Percentiles rank a stretch among this genome's conserved stretches.
phyloP scores from a whole-genome alignment of 2,888 invertebrate genomes.

The Thymelicus acteon region DNA sequence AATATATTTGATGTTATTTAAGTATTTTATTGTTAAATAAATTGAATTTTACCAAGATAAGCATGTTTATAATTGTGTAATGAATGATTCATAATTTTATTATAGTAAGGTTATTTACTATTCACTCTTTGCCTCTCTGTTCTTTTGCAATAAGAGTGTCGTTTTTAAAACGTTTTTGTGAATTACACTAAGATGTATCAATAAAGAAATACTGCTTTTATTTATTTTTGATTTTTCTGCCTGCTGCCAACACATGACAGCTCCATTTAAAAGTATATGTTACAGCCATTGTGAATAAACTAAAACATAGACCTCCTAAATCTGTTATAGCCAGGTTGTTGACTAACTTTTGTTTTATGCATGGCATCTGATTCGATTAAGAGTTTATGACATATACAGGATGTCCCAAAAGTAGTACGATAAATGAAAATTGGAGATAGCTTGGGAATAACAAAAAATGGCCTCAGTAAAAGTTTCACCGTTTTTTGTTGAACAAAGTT shows the following conservation, averaged over 20 bases:
- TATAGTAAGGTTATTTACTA: slow-evolving; percentile 63
- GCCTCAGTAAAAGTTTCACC: too few relatives aligned
- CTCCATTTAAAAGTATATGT: too few relatives aligned
- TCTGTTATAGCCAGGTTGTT: too few relatives aligned
- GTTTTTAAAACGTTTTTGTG: slow-evolving; percentile 82
- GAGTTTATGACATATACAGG: too few relatives aligned
- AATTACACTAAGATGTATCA: slow-evolving; percentile 78
- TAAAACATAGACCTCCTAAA: too few relatives aligned
- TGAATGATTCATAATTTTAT: slow-evolving; percentile 49
- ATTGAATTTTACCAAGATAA: slow-evolving; percentile 49
- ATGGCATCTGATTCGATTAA: too few relatives aligned
- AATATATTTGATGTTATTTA: slow-evolving; percentile 63
- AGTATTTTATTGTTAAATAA: slow-evolving; percentile 52
- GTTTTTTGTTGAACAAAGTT: too few relatives aligned
- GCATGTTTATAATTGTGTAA: slow-evolving; percentile 47
- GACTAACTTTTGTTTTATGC: too few relatives aligned
- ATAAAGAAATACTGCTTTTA: slow-evolving; percentile 59
- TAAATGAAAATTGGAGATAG: too few relatives aligned
- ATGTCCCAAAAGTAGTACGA: too few relatives aligned
- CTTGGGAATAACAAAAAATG: too few relatives aligned
- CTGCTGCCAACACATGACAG: not conserved
- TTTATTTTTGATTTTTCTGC: slow-evolving; percentile 41
- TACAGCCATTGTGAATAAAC: too few relatives aligned
- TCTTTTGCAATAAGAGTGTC: slow-evolving; percentile 82
- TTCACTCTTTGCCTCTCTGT: slow-evolving; percentile 77